Percentiles rank a stretch among this genome's conserved stretches.
These are phyloP conservation scores for Tonatia bakeri DNA, from an alignment of 2,113 vertebrate genomes.

Conservation along the genomic window DNA sequence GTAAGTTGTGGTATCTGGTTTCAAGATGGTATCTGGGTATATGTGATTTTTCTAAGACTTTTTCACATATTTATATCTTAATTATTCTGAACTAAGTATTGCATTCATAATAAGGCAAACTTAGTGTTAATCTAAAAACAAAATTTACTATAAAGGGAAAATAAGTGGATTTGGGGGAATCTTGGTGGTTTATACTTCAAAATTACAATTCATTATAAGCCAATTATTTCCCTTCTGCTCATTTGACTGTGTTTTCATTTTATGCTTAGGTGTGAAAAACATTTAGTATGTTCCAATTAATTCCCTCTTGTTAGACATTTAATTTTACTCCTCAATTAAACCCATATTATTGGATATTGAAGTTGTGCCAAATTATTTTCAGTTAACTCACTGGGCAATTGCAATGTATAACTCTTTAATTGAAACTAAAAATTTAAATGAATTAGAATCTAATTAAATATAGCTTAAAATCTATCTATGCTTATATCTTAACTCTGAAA, in stretches of 20 bases:
- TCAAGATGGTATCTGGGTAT: not conserved
- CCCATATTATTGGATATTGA: not conserved
- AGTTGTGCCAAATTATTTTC: constrained; percentile 46
- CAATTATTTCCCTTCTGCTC: constrained; percentile 19
- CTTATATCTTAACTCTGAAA: not conserved
- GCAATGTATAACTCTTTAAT: not conserved
- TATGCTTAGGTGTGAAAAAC: constrained; percentile 42
- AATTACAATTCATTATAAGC: constrained; percentile 22
- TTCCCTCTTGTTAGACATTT: constrained; percentile 20
- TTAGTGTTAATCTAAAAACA: not conserved
- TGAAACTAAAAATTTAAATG: not conserved
- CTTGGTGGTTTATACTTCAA: not conserved
- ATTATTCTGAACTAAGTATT: not conserved
- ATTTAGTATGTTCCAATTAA: constrained; percentile 35
- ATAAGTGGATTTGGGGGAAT: not conserved
- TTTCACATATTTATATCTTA: not conserved
- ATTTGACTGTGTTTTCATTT: constrained; percentile 12
- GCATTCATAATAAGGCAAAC: not conserved
- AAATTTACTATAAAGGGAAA: not conserved
- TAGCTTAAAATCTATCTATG: not conserved
- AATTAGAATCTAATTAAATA: not conserved
- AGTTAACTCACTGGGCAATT: constrained; percentile 15
- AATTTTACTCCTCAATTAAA: constrained; percentile 45
- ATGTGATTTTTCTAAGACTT: not conserved
- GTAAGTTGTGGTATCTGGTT: not conserved